These are phyloP conservation scores for Camelus dromedarius DNA, from an alignment of 2,113 vertebrate genomes.

Conservation along the genomic window DNA sequence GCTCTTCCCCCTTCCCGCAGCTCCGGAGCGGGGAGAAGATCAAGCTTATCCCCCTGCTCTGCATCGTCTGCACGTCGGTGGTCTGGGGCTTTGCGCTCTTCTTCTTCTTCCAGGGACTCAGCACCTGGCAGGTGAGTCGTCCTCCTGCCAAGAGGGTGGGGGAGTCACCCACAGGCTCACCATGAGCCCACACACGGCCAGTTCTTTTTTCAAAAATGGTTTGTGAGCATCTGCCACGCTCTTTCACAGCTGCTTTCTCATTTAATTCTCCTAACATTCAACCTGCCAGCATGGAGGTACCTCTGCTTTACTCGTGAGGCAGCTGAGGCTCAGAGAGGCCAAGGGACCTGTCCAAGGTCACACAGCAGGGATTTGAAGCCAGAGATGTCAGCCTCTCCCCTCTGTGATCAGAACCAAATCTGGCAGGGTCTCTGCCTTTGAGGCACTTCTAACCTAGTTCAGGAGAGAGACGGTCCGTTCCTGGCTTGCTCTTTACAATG, in stretches of 20 bases:
- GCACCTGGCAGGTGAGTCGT: conserved; percentile 97
- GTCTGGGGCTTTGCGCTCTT: conserved; percentile 98
- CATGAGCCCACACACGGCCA: accelerated
- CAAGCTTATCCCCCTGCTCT: conserved; percentile 93
- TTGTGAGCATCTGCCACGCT: background rate
- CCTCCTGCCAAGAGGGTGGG: accelerated
- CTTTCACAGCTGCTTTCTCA: background rate
- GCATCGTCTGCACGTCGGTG: conserved; percentile 94
- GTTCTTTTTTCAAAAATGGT: background rate
- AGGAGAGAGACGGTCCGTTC: background rate
- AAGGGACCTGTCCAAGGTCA: background rate
- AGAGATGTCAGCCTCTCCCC: background rate
- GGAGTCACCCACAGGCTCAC: background rate
- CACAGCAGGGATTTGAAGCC: background rate
- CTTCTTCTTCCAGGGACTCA: conserved; percentile 99
- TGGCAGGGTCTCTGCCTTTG: background rate
- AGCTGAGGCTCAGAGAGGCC: background rate
- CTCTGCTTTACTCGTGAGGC: background rate
- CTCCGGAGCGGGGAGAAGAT: conserved; percentile 94
- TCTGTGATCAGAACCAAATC: background rate
- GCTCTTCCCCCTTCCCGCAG: background rate
- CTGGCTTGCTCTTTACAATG: background rate
- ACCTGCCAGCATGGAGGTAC: accelerated
- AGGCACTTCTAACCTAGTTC: background rate
- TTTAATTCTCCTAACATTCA: background rate